phyloP scores from a whole-genome alignment of 1,140 invertebrate species.

The Drosophila ironensis region DNA sequence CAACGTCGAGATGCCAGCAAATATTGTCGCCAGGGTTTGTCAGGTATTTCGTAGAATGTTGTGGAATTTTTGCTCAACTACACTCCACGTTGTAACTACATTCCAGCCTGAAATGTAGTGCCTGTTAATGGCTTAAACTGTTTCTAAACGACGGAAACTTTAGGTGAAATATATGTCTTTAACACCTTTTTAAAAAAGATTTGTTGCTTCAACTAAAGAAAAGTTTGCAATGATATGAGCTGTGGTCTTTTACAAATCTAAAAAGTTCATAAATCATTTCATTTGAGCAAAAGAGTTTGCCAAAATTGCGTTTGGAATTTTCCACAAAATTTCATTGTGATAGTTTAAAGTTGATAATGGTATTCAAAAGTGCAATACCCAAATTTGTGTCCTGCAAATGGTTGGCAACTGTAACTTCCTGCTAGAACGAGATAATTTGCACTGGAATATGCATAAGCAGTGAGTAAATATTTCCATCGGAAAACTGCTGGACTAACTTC shows the following conservation, averaged over 20 bases:
- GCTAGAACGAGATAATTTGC: conserved; percentile 21
- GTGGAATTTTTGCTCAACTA: too few relatives aligned
- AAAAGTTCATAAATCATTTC: not conserved
- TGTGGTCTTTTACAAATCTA: not conserved
- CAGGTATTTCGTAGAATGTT: not conserved
- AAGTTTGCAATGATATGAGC: too few relatives aligned
- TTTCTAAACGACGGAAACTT: too few relatives aligned
- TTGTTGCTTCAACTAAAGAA: too few relatives aligned
- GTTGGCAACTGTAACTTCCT: conserved; percentile 26
- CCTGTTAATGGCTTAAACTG: too few relatives aligned
- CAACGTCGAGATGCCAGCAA: conserved; percentile 3
- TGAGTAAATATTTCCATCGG: conserved; percentile 36
- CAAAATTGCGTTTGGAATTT: not conserved
- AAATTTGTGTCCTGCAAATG: not conserved
- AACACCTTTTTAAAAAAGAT: too few relatives aligned
- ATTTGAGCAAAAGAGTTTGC: not conserved
- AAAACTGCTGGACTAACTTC: conserved; percentile 28
- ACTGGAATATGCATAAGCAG: conserved; percentile 37
- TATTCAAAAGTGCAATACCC: not conserved
- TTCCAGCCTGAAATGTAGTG: too few relatives aligned
- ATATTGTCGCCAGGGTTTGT: conserved; percentile 15
- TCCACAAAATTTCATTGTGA: conserved; percentile 6
- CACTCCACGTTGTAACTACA: conserved; percentile 7
- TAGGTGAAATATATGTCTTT: too few relatives aligned
- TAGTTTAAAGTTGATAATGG: not conserved